Evolutionary conservation across 2,888 invertebrate genomes (phyloP).

Genomic region (Sinotaia quadrata): DNA sequence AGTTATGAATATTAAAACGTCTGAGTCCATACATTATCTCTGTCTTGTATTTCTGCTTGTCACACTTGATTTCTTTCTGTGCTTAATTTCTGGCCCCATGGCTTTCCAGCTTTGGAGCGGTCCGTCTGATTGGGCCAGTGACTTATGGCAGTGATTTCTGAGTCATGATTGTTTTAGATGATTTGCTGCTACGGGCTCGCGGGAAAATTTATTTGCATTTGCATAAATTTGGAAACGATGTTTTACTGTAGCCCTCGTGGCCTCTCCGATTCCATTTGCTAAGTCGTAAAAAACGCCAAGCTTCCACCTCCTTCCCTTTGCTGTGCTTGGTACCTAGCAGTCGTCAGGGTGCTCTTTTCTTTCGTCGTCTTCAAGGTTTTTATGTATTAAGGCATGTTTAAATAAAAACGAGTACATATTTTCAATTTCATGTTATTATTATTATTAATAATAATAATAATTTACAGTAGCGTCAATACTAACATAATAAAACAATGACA

Average conservation of each 20-base stretch:
- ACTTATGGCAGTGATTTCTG: not conserved
- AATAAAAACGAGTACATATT: no score
- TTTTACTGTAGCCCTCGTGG: slow-evolving; percentile 2
- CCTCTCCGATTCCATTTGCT: not conserved
- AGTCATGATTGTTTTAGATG: slow-evolving; percentile 8
- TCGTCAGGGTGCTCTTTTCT: no score
- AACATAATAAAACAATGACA: no score
- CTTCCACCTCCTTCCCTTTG: no score
- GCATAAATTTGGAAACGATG: slow-evolving; percentile 5
- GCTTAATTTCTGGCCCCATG: not conserved
- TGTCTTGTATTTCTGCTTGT: not conserved
- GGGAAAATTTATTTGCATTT: slow-evolving; percentile 3
- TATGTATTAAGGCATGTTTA: no score
- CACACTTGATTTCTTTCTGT: not conserved
- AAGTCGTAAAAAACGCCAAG: not conserved
- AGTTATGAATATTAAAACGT: not conserved
- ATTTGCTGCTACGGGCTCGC: not conserved
- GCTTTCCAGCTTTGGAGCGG: not conserved
- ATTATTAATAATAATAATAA: no score
- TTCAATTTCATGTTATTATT: no score
- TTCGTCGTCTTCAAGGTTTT: no score
- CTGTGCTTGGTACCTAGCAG: no score
- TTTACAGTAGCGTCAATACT: no score
- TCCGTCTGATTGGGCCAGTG: not conserved
- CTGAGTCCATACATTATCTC: not conserved